A percentile compares a stretch with the other conserved stretches of the same genome.
These are phyloP conservation scores for Aleiodes sp. DNA, from an alignment of 1,140 invertebrate species.

Conservation along the genomic window DNA sequence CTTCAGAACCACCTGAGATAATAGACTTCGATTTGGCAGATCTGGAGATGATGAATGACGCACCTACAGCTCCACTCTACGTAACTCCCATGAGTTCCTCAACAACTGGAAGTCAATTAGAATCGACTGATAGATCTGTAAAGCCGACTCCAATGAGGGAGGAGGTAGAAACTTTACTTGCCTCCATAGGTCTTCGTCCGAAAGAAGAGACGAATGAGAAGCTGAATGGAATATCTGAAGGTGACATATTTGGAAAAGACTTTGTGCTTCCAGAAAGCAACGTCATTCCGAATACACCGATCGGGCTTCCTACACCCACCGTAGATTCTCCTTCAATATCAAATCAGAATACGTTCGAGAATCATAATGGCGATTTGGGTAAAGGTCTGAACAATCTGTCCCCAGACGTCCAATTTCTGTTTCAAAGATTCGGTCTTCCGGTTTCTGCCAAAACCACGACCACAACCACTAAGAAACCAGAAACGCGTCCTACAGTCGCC, in stretches of 20 bases:
- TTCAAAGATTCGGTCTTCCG: slow-evolving; percentile 58
- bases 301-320: slow-evolving; percentile 32
- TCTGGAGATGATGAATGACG: slow-evolving; percentile 30
- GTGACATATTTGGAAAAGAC: slow-evolving; percentile 37
- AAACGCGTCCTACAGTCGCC: neutral
- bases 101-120: slow-evolving; percentile 34
- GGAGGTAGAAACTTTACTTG: slow-evolving; percentile 59
- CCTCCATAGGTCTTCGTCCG: slow-evolving; percentile 57
- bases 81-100: slow-evolving; percentile 52
- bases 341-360: slow-evolving; percentile 51
- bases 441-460: slow-evolving; percentile 34
- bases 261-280: slow-evolving; percentile 35
- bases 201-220: slow-evolving; percentile 32
- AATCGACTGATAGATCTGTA: no score
- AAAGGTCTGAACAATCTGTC: slow-evolving; percentile 56
- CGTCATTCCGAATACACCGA: slow-evolving; percentile 26
- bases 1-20: neutral
- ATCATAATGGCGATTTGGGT: slow-evolving; percentile 40
- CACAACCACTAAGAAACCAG: slow-evolving; percentile 44
- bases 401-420: slow-evolving; percentile 57
- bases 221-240: slow-evolving; percentile 33
- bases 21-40: slow-evolving; percentile 18
- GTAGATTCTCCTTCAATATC: slow-evolving; percentile 36
- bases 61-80: slow-evolving; percentile 46
- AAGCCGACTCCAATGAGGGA: slow-evolving; percentile 48